Evolutionary conservation across 2,113 vertebrate species (phyloP).

Genomic region (Alces alces): DNA sequence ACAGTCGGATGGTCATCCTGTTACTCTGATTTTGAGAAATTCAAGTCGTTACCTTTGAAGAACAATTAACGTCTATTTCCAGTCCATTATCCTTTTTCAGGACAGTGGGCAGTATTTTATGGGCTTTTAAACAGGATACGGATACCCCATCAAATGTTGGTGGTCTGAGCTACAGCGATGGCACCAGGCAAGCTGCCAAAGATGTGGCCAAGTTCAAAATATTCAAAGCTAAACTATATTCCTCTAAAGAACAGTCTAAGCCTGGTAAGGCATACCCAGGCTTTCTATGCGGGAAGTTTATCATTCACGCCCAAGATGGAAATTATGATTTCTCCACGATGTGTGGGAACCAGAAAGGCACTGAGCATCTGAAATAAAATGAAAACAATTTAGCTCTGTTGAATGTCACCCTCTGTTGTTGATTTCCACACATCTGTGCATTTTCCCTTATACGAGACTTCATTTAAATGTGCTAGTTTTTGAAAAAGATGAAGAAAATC

Average conservation of each 20-base stretch:
- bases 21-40: slow-evolving; percentile 29
- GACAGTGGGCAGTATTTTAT: neutral
- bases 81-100: neutral
- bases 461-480: slow-evolving; percentile 22
- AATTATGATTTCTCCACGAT: neutral
- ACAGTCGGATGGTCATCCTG: neutral
- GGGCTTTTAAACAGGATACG: neutral
- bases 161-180: neutral
- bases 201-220: neutral
- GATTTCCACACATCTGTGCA: slow-evolving; percentile 59
- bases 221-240: neutral
- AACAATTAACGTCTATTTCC: neutral
- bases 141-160: neutral
- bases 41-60: neutral
- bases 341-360: slow-evolving; percentile 34
- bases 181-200: neutral
- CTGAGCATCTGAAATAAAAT: slow-evolving; percentile 49
- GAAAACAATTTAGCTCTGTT: slow-evolving; percentile 66
- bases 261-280: neutral
- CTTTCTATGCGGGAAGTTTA: neutral
- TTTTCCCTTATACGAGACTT: slow-evolving; percentile 28
- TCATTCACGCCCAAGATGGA: neutral
- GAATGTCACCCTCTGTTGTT: slow-evolving; percentile 67
- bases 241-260: neutral
- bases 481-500: slow-evolving; percentile 1